phyloP scores from a whole-genome alignment of 2,797 vertebrate species.

The Halcyon badia region DNA sequence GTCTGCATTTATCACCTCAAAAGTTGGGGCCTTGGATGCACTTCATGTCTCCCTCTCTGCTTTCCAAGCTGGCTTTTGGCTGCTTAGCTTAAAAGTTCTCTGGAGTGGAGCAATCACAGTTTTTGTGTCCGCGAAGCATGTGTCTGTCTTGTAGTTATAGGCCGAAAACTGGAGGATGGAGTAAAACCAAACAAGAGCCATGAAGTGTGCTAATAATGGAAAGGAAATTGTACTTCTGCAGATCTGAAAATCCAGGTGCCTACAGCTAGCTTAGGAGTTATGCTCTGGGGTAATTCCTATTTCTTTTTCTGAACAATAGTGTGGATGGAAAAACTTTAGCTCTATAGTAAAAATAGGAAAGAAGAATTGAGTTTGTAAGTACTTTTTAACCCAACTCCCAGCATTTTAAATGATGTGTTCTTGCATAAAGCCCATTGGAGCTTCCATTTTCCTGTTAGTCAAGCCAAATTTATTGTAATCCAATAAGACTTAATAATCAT shows the following conservation, averaged over 20 bases:
- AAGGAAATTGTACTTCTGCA: constrained; percentile 13
- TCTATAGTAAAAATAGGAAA: background rate
- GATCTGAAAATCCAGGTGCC: constrained; percentile 28
- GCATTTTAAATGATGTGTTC: background rate
- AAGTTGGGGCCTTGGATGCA: background rate
- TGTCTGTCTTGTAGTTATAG: background rate
- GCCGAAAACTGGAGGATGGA: background rate
- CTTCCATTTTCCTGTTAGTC: constrained; percentile 31
- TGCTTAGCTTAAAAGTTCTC: background rate
- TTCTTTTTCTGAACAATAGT: background rate
- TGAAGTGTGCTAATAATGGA: background rate
- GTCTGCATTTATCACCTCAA: background rate
- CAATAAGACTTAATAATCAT: constrained; percentile 53
- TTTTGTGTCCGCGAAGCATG: constrained; percentile 18
- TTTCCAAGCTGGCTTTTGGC: constrained; percentile 11
- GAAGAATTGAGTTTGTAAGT: background rate
- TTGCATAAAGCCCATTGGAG: constrained; percentile 5
- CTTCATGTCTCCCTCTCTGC: background rate
- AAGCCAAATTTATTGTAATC: constrained; percentile 53
- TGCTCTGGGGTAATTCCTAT: background rate
- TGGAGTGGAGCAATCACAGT: background rate
- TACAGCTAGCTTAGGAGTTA: background rate
- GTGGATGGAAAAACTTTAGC: background rate
- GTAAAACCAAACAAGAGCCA: background rate
- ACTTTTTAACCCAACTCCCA: constrained; percentile 2